These are phyloP conservation scores for Rousettus leschenaultii DNA, from an alignment of 2,113 vertebrate genomes.

Conservation along the genomic window DNA sequence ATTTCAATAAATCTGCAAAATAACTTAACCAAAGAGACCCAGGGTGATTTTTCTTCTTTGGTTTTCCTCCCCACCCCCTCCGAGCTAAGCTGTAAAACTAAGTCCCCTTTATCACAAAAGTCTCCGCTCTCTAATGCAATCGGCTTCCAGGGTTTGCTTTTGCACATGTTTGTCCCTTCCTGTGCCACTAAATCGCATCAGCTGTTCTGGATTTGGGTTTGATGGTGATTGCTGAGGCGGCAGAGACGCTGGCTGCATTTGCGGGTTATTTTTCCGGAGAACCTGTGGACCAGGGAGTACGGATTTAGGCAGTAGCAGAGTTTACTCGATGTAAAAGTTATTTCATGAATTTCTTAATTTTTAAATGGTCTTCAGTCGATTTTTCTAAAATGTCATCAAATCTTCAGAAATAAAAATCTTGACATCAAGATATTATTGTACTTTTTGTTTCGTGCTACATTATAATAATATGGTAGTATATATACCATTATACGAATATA, in stretches of 20 bases:
- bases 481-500: background rate
- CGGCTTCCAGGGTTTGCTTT: slow-evolving; percentile 33
- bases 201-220: slow-evolving; percentile 59
- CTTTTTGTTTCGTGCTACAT: background rate
- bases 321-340: background rate
- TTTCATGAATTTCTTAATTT: background rate
- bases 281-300: background rate
- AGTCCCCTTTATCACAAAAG: slow-evolving; percentile 55
- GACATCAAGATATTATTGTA: background rate
- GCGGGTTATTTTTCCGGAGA: background rate
- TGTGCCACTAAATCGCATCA: slow-evolving; percentile 57
- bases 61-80: background rate
- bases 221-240: slow-evolving; percentile 39
- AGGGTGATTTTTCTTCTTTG: slow-evolving; percentile 61
- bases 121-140: slow-evolving; percentile 56
- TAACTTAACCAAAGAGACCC: slow-evolving; percentile 69
- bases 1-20: slow-evolving; percentile 77
- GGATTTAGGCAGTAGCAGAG: background rate
- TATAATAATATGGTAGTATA: background rate
- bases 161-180: slow-evolving; percentile 49
- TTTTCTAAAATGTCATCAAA: background rate
- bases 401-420: background rate
- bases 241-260: background rate
- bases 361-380: background rate
- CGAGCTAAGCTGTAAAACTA: slow-evolving; percentile 50